Conservation (phyloP, 30 jellyfish, hydroid and myxozoan species). For the Turritopsis rubra region DNA sequence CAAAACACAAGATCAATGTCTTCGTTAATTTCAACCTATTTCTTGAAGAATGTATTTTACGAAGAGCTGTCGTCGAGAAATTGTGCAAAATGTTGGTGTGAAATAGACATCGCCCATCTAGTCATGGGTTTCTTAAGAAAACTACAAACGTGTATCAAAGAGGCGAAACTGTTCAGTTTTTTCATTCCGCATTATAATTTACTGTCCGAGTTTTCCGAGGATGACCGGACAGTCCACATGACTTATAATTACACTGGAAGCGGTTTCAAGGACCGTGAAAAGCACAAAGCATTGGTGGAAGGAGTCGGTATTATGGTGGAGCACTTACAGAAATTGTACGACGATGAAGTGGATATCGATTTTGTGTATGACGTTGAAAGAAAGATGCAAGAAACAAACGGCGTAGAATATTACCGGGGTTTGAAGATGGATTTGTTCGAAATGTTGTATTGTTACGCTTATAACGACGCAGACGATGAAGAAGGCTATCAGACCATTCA, state of each 20-base stretch:
- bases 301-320: neutral
- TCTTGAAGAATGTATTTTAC: neutral
- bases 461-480: constrained; percentile 6
- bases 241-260: neutral
- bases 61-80: neutral
- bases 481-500: neutral
- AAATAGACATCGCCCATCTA: neutral
- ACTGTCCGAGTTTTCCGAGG: neutral
- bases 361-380: neutral
- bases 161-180: neutral
- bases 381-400: neutral
- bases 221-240: neutral
- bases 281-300: neutral
- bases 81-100: neutral
- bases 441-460: neutral
- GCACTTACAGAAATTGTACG: neutral
- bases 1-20: neutral
- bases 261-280: neutral
- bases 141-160: neutral
- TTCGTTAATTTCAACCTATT: neutral
- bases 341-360: neutral
- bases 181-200: neutral
- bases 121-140: neutral
- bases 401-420: neutral
- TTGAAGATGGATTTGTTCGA: neutral